Evolutionary conservation across 2,797 vertebrate genomes (phyloP), one percentile per base, ranked within the genome.

Genomic region (Pterois miles): DNA sequence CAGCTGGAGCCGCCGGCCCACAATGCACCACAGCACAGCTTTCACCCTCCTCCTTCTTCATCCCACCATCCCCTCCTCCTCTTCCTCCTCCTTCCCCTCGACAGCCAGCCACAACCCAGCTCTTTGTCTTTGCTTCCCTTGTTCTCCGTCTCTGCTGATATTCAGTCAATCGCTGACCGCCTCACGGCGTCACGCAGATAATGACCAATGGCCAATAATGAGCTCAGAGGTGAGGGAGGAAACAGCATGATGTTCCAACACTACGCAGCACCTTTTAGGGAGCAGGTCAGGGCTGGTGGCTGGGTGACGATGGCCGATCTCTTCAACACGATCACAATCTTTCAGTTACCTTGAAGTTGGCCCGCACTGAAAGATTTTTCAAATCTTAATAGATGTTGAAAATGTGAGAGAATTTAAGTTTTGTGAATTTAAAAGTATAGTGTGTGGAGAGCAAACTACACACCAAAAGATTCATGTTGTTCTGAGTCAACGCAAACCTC

Each of bases 1-100:
- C 93, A 93, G 91, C 92, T 93, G 91, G 88, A 91, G 91, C 77
- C 72, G 82, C 63, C 87, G 59, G 81, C 92, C 80, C 86, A 93
- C 86, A 93, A 93, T 93, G 92, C 92, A 91, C 85, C 82, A 74
- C 88, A 81, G 23, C 80, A 0, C 85, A 68, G 62, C 43, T 38
- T 78, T 84, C 52, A 23, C 40, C 64, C 75, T 71, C 43, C 80
- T 59, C 76, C 54, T 33, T 54, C 52, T 50, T 59, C 73, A 38
- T 38, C 36, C 36, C 11, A 38, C 11, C 36, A 38, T 76, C 79
- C 38, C 40, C 66, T 12, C 33, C 54, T 34, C 58, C 52, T 29
- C 58, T 53, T 62, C 74, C 65, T 46, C 58, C 52, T 46, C 20
- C 34, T 46, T 70, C 38, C 72, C 56, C 25, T 75, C 68, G 1